Evolutionary conservation across 2,888 invertebrate genomes (phyloP), one percentile per base, ranked within the genome.

Genomic region (Cotesia congregata): DNA sequence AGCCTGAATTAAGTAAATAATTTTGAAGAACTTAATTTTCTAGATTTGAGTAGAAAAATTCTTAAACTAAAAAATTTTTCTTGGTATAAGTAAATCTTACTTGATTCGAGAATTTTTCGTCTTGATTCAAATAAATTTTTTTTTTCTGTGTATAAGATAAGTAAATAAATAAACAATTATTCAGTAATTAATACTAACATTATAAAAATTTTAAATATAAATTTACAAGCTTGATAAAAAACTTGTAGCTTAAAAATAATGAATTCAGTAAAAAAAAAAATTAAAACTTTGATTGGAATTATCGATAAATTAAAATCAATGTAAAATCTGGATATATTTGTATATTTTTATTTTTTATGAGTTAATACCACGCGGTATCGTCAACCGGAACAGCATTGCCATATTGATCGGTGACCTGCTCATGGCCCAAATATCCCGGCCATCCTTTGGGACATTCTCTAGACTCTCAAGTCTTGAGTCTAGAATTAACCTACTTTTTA

Each of bases 391-490:
- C 80, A 78, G 64, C 80, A 74, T 81, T 78, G 82, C 82, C 82
- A 85, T 85, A 86, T 87, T 86, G 87, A 88, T 88, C 87, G 86
- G 62, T 84, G 83, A 87, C 85, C 85, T 87, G 87, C 86, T 87
- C 87, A 86, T 87, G 88, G 87, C 86, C 88, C 84, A 87, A 89
- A 89, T 88, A 88, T 85, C 84, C 83, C 82, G 83, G 84, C 82
- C 84, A 85, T 88, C 86, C 86, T 86, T 86, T 83, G 85, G 86
- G 86, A 87, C 82, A 83, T 76, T 82, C 84, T 85, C 85, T 82
- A 84, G 85, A 62, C 62, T 65, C 30, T 30, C 30, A 12, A 65
- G 30, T 65, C 20, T 6, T 30, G 30, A 30, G 38, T 20, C 38
- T 65, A 65, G 38, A 85, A 85, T 84, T 85, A 86, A 87, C 85